Evolutionary conservation across 2,888 invertebrate species (phyloP).

Genomic region (Acronicta alni): DNA sequence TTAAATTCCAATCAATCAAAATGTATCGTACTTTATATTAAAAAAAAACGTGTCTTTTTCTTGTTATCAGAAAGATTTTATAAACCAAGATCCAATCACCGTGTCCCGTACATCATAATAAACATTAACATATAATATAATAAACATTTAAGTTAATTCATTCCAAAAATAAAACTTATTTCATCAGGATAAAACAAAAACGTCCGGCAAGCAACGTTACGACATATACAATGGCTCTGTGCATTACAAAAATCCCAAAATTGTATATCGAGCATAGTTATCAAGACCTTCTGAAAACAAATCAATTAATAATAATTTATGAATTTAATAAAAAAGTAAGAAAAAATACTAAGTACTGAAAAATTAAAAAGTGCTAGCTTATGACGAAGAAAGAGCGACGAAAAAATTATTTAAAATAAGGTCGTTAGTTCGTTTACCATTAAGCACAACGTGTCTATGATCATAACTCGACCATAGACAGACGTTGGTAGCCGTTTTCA

Average conservation of each 20-base stretch:
- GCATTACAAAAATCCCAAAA: constrained; percentile 19
- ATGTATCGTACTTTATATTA: too few species aligned
- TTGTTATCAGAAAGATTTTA: background rate
- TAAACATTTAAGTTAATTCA: too few species aligned
- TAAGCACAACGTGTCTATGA: constrained; percentile 63
- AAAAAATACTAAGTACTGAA: constrained; percentile 17
- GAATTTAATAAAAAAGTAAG: constrained; percentile 15
- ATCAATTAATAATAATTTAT: constrained; percentile 16
- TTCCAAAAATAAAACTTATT: too few species aligned
- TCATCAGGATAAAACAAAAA: constrained; percentile 65
- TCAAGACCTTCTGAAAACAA: constrained; percentile 33
- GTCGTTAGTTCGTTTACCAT: constrained; percentile 70
- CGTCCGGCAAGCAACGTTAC: constrained; percentile 63
- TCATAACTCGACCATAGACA: constrained; percentile 80
- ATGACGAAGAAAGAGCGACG: constrained; percentile 36
- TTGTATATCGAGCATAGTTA: constrained; percentile 25
- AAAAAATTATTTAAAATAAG: constrained; percentile 29
- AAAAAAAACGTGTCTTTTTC: too few species aligned
- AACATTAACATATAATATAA: too few species aligned
- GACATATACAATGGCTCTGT: constrained; percentile 74
- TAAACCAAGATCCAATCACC: too few species aligned
- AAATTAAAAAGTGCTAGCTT: constrained; percentile 43
- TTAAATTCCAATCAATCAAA: too few species aligned
- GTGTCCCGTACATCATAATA: too few species aligned
- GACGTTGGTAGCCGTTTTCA: constrained; percentile 74